Evolutionary conservation across 2,113 vertebrate species (phyloP).

Genomic region (Struthio camelus): DNA sequence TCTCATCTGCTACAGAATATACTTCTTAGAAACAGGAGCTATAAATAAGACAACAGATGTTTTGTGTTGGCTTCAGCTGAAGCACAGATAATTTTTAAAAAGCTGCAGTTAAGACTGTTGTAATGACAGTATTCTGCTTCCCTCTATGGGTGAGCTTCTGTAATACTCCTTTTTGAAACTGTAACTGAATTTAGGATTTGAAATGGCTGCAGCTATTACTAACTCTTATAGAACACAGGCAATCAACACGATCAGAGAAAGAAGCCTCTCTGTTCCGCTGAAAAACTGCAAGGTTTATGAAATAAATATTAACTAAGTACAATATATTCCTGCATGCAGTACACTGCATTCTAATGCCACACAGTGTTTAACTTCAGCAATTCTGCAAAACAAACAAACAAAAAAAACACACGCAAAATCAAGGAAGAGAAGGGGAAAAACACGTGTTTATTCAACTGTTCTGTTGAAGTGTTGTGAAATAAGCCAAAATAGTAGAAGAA

Average conservation of each 20-base stretch:
- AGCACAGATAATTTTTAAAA: constrained; percentile 49
- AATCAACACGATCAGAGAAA: neutral
- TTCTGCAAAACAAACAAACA: neutral
- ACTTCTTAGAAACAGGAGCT: constrained; percentile 82
- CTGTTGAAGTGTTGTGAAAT: neutral
- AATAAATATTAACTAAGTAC: neutral
- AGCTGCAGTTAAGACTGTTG: constrained; percentile 28
- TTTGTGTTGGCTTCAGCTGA: constrained; percentile 75
- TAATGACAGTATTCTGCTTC: constrained; percentile 48
- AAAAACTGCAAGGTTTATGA: neutral
- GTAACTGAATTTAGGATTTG: neutral
- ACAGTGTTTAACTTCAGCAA: neutral
- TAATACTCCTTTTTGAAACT: neutral
- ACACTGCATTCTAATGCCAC: neutral
- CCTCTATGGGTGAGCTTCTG: constrained; percentile 60
- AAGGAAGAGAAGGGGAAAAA: neutral
- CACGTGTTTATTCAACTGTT: neutral
- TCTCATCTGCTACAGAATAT: constrained; percentile 79
- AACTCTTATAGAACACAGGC: neutral
- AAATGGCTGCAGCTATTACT: neutral
- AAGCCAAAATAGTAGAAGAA: neutral
- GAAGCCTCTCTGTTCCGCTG: neutral
- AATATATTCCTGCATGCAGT: neutral
- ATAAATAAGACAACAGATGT: constrained; percentile 86
- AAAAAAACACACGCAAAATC: neutral